Conservation (phyloP, 2,888 invertebrate genomes). For the Pterostichus niger region DNA sequence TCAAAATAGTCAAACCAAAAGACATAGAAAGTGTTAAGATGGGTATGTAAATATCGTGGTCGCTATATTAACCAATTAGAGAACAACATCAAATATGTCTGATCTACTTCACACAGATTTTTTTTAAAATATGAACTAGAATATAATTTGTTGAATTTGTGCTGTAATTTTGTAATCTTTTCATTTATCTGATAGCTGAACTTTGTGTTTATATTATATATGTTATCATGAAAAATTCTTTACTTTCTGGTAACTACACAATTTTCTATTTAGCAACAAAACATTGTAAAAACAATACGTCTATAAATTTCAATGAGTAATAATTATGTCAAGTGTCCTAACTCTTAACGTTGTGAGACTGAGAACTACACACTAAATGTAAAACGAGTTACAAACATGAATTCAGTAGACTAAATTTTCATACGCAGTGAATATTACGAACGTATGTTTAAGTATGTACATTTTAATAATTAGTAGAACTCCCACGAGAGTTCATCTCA, state of each 20-base stretch:
- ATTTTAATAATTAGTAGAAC: conserved; percentile 34
- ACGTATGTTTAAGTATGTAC: conserved; percentile 9
- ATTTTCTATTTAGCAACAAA: conserved; percentile 22
- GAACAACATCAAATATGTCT: too few species aligned
- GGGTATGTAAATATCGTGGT: too few species aligned
- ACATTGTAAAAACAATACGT: conserved; percentile 15
- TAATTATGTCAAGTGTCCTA: conserved; percentile 39
- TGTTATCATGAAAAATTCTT: too few species aligned
- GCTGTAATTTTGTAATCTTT: too few species aligned
- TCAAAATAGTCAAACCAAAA: too few species aligned
- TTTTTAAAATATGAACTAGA: too few species aligned
- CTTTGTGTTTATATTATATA: too few species aligned
- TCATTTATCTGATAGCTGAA: too few species aligned
- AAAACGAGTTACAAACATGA: conserved; percentile 1
- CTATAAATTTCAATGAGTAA: conserved; percentile 50
- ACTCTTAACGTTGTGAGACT: conserved; percentile 29
- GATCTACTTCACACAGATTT: too few species aligned
- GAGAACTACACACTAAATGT: conserved; percentile 14
- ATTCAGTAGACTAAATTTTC: neutral
- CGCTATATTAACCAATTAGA: too few species aligned
- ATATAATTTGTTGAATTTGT: too few species aligned
- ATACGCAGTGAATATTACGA: conserved; percentile 27
- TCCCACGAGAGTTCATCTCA: conserved; percentile 1
- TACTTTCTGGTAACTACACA: neutral
- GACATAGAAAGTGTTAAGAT: too few species aligned